Conservation (phyloP, 2,113 vertebrate genomes). For the Oreotragus oreotragus region DNA sequence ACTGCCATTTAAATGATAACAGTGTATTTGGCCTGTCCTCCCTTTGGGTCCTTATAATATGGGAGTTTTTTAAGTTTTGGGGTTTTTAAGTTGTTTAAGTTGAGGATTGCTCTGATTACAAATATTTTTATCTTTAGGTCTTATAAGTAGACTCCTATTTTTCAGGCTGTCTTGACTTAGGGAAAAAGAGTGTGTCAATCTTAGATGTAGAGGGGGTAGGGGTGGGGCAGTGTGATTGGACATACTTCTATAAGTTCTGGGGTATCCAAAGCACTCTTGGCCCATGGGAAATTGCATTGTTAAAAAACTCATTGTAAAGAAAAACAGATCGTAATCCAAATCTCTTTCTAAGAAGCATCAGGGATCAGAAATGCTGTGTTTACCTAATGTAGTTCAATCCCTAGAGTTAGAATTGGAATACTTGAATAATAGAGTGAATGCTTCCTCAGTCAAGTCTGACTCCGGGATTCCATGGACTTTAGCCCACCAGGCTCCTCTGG, state of each 20-base stretch:
- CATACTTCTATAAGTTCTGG: not conserved
- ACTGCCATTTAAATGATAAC: not conserved
- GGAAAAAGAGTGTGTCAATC: not conserved
- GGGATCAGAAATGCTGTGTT: not conserved
- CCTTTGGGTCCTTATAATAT: not conserved
- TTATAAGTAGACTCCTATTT: not conserved
- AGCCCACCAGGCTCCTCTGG: not conserved
- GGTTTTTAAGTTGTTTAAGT: not conserved
- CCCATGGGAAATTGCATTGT: not conserved
- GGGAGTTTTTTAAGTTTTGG: slow-evolving; percentile 12
- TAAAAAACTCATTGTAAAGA: not conserved
- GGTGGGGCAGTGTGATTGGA: not conserved
- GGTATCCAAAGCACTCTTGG: not conserved
- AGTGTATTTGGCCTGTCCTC: not conserved
- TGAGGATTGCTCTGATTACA: not conserved
- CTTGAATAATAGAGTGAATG: not conserved
- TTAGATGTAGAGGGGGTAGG: not conserved
- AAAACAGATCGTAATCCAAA: not conserved
- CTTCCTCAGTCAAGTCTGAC: not conserved
- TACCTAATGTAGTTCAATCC: not conserved
- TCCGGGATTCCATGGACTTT: not conserved
- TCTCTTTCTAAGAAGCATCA: not conserved
- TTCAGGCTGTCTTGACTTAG: not conserved
- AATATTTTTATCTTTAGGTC: not conserved
- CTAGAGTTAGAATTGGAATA: not conserved